Base-by-base conservation (phyloP, 1,140 invertebrate genomes). In the Agrilus planipennis region DNA sequence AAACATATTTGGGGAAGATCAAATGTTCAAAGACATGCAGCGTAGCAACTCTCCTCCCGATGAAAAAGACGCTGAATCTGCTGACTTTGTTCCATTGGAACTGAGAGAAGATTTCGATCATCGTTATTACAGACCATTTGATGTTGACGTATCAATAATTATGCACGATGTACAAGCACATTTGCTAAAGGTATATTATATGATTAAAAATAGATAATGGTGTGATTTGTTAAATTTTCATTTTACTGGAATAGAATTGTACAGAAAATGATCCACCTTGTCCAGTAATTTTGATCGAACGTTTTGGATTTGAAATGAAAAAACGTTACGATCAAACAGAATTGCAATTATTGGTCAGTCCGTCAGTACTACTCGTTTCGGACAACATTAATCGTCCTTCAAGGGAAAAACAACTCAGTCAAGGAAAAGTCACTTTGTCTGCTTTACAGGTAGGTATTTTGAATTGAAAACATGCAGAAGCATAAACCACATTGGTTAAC, bases 271-370 rank as follows among this genome's bases (percentile, higher is more conserved):
- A 91, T 65, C 83, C 87, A 6, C 78, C 89, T 0, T 95, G 91
- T 67, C 92, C 92, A 0, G 79, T 89, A 14, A 77, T 94, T 48
- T 69, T 90, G 30, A 70, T 95, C 10, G 91, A 96, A 65, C 71
- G 89, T 45, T 81, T 96, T 51, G 88, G 86, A 3, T 95, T 97
- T 67, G 93, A 97, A 71, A 89, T 98, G 86, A 85, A 91, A 51
- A 97, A 96, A 60, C 73, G 76, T 6, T 96, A 84, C 57, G 75
- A 75, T 44, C 89, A 95, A 62, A 97, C 90, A 0, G 82, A 84
- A 49, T 68, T 98, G 0, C 93, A 97, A 56, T 63, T 98, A 0
- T 62, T 96, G 0, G 63, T 97, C 0, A 94, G 89, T 44, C 93
- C 93, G 0, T 79, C 89, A 1, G 81, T 90, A 47, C 64, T 92